These are phyloP conservation scores for Opisthograptis luteolata DNA, from an alignment of 2,888 invertebrate species.

Conservation along the genomic window DNA sequence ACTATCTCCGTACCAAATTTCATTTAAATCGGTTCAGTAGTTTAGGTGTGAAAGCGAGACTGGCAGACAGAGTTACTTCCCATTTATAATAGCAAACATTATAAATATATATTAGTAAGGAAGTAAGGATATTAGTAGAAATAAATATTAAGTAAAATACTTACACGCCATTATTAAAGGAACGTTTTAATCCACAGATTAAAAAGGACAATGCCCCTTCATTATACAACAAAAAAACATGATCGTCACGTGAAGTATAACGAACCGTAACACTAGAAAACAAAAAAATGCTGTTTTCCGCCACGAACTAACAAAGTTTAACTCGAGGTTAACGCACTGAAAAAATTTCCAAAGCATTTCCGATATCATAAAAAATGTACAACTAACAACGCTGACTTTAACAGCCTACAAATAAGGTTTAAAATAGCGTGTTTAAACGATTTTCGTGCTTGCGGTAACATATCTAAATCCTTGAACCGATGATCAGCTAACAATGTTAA, in stretches of 20 bases:
- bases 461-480: slow-evolving; percentile 27
- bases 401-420: background rate
- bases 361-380: slow-evolving; percentile 12
- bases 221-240: background rate
- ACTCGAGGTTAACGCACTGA: slow-evolving; percentile 15
- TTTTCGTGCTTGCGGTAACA: slow-evolving; percentile 6
- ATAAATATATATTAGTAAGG: too few relatives aligned
- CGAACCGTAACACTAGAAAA: slow-evolving; percentile 23
- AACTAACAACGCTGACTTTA: background rate
- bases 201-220: too few relatives aligned
- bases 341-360: slow-evolving; percentile 25
- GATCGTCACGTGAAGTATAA: slow-evolving; percentile 19
- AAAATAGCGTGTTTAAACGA: background rate
- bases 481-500: slow-evolving; percentile 25
- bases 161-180: too few relatives aligned
- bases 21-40: too few relatives aligned
- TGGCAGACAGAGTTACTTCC: too few relatives aligned
- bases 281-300: slow-evolving; percentile 31
- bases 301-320: slow-evolving; percentile 15
- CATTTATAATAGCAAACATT: too few relatives aligned
- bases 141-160: too few relatives aligned
- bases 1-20: too few relatives aligned
- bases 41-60: too few relatives aligned
- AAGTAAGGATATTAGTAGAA: too few relatives aligned
- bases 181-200: too few relatives aligned